These are phyloP conservation scores for Castor canadensis DNA, from an alignment of 2,113 vertebrate species.

Conservation along the genomic window DNA sequence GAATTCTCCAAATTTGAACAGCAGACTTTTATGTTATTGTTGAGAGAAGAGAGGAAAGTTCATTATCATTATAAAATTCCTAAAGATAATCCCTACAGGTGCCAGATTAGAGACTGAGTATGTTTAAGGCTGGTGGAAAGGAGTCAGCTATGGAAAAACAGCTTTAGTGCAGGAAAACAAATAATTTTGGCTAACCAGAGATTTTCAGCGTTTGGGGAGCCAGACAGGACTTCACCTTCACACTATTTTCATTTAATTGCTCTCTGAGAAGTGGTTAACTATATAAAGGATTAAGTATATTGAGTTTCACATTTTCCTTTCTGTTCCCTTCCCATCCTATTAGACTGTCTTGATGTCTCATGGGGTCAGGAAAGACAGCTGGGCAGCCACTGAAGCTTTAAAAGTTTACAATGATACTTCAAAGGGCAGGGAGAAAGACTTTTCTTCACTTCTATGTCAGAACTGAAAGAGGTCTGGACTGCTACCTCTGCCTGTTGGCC, in stretches of 20 bases:
- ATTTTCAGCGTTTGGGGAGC: too few relatives aligned
- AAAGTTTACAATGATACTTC: neutral
- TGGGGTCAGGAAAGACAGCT: neutral
- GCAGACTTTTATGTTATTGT: neutral
- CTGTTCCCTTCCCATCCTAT: neutral
- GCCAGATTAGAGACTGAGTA: neutral
- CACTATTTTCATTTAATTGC: too few relatives aligned
- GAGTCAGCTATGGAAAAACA: neutral
- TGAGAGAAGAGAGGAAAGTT: neutral
- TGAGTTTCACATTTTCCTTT: neutral
- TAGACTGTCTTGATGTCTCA: neutral
- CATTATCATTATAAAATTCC: neutral
- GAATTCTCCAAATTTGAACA: neutral
- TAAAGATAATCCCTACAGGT: neutral
- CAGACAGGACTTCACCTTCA: rapidly evolving
- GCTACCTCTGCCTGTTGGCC: neutral
- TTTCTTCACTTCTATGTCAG: neutral
- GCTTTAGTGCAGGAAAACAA: neutral
- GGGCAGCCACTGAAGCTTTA: neutral
- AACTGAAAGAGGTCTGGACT: neutral
- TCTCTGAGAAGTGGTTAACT: too few relatives aligned
- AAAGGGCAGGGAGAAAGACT: too few relatives aligned
- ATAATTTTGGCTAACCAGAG: neutral
- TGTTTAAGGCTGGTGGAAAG: neutral
- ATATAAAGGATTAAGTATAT: neutral